Evolutionary conservation across 2,888 invertebrate species (phyloP).

Genomic region (Heliothis peltigera): DNA sequence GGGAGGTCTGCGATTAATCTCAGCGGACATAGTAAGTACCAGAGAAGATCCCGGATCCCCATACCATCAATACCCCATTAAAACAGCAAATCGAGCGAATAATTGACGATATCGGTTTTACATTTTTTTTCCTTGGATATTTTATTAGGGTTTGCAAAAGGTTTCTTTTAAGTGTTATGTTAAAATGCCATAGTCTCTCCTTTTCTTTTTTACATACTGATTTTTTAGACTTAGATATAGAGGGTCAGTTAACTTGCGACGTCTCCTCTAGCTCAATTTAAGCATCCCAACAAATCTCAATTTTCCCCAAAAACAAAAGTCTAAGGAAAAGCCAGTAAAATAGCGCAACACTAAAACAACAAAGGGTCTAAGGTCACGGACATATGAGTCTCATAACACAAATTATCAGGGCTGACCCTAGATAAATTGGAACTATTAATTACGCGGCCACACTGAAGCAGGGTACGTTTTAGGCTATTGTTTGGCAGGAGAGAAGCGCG

Average conservation of each 20-base stretch:
- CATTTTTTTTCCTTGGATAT: neutral
- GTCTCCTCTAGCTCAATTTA: conserved; percentile 12
- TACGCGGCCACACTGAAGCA: conserved; percentile 26
- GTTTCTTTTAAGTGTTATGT: too few species aligned
- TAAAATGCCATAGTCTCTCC: too few species aligned
- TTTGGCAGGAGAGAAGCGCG: conserved; percentile 8
- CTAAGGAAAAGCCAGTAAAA: conserved; percentile 20
- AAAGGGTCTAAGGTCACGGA: conserved; percentile 43
- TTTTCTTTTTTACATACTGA: too few species aligned
- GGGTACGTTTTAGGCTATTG: conserved; percentile 29
- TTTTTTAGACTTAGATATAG: too few species aligned
- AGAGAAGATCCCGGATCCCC: neutral
- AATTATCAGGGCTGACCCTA: conserved; percentile 46
- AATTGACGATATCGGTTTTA: conserved; percentile 21
- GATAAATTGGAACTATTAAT: conserved; percentile 60
- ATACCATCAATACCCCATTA: conserved; percentile 21
- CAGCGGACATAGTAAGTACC: neutral
- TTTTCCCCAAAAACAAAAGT: conserved; percentile 7
- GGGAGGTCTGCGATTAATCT: conserved; percentile 23
- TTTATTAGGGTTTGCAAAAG: neutral
- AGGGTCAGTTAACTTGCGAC: neutral
- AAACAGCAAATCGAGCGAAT: conserved; percentile 32
- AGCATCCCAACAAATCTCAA: conserved; percentile 1
- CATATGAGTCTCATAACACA: conserved; percentile 40
- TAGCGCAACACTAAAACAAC: conserved; percentile 20